Evolutionary conservation across 2,888 invertebrate species (phyloP), one percentile per base, ranked within the genome.

Genomic region (Melieria crassipennis): DNA sequence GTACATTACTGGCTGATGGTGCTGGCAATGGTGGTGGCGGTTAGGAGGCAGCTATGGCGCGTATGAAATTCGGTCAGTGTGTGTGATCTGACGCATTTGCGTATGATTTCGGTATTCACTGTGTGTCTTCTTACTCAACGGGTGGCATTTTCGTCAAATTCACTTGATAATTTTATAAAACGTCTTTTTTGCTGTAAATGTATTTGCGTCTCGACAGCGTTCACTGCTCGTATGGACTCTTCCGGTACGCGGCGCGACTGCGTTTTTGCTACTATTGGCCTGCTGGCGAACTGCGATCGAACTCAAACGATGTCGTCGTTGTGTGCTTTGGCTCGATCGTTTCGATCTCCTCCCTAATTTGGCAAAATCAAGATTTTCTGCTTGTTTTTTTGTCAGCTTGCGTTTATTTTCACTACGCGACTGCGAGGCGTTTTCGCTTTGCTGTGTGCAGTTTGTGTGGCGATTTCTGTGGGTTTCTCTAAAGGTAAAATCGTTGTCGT

Each of bases 121-220:
- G 5, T 52, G 11, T 52, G 52, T 52, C 13, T 58, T 73, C 78
- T 76, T 78, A 78, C 78, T 78, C 73, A 69, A 78, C 75, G 55
- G 78, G 78, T 72, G 78, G 74, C 78, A 78, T 76, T 69, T 73
- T 72, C 9, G 7, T 1, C 6, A 13, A n/a, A 7, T 52, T 52
- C 13, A 7, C 11, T n/a, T 13, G 11, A n/a, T 11, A 4, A 52
- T 11, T 7, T 52, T 11, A 7, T 4, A 52, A 7, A 30, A 30
- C 30, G 30, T 52, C 6, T 52, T 52, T 52, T 52, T 52, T 7
- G 9, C 52, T 52, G 13, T 11, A 52, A 52, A 52, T 50, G 11
- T 50, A 10, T 50, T 50, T 50, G 9, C 7, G 9, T 48, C 50
- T n/a, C 4, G 4, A n/a, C 11, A 52, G 52, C 9, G 52, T 13